Evolutionary conservation across 2,113 vertebrate species (phyloP).

Genomic region (Colaptes auratus): DNA sequence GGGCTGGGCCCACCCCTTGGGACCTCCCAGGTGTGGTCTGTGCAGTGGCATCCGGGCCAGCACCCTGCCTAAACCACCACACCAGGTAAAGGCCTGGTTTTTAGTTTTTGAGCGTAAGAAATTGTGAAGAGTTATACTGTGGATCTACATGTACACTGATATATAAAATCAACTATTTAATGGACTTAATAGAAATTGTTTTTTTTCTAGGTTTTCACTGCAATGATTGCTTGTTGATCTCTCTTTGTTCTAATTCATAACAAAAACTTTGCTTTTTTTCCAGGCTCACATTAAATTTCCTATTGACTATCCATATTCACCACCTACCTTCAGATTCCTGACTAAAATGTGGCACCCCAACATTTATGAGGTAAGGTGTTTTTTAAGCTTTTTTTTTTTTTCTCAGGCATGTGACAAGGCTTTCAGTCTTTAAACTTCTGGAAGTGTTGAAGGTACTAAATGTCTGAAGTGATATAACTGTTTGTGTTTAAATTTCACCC

Average conservation of each 20-base stretch:
- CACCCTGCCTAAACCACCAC: no score
- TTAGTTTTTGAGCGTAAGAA: not conserved
- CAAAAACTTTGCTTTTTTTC: constrained; percentile 32
- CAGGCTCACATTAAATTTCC: constrained; percentile 99
- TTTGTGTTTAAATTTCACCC: not conserved
- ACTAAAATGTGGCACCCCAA: constrained; percentile 99
- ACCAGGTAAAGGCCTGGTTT: not conserved
- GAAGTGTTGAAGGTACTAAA: not conserved
- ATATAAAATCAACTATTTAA: not conserved
- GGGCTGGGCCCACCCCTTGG: no score
- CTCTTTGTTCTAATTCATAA: not conserved
- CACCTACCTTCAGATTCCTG: constrained; percentile 97
- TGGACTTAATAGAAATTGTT: not conserved
- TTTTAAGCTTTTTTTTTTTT: not conserved
- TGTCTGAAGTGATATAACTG: not conserved
- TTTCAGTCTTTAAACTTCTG: not conserved
- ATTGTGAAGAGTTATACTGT: not conserved
- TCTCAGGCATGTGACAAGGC: not conserved
- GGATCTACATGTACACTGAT: not conserved
- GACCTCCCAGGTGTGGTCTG: no score
- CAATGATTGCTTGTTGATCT: not conserved
- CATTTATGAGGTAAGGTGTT: constrained; percentile 92
- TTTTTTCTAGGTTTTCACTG: not conserved
- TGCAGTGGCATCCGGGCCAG: no score
- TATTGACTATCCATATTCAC: constrained; percentile 97